Conservation (phyloP, 92 coral and sea anemone species). For the Zoanthus solanderi region DNA sequence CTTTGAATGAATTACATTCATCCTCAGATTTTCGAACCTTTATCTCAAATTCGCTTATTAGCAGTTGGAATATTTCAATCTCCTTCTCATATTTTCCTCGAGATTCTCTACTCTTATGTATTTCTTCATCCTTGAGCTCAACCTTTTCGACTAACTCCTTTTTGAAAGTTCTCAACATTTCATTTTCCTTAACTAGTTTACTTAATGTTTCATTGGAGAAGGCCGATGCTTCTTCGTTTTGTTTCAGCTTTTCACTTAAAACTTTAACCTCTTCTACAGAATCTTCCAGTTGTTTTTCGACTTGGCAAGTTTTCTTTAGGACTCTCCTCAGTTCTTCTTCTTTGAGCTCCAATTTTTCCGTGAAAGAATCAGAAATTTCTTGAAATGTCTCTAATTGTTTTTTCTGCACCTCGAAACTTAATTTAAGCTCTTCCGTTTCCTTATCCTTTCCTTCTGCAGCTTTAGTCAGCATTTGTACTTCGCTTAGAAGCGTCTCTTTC, state of each 20-base stretch:
- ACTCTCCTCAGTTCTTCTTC: constrained; percentile 82
- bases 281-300: constrained; percentile 61
- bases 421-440: constrained; percentile 65
- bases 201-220: constrained; percentile 54
- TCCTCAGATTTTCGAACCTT: constrained; percentile 67
- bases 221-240: constrained; percentile 49
- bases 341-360: constrained; percentile 70
- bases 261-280: constrained; percentile 66
- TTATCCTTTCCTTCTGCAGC: constrained; percentile 48
- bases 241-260: constrained; percentile 59
- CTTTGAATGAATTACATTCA: constrained; percentile 64
- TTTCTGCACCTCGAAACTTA: constrained; percentile 62
- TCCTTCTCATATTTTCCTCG: constrained; percentile 67
- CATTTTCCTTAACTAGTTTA: constrained; percentile 54
- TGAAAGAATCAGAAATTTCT: constrained; percentile 67
- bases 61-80: constrained; percentile 69
- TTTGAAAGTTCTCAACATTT: constrained; percentile 45
- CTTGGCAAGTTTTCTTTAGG: constrained; percentile 58
- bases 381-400: constrained; percentile 56
- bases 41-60: constrained; percentile 67
- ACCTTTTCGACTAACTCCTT: constrained; percentile 52
- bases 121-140: constrained; percentile 55
- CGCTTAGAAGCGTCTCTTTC: constrained; percentile 17
- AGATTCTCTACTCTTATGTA: constrained; percentile 53
- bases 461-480: constrained; percentile 55